Conservation (phyloP, 2,888 invertebrate genomes). For the Gymnosoma rotundatum region DNA sequence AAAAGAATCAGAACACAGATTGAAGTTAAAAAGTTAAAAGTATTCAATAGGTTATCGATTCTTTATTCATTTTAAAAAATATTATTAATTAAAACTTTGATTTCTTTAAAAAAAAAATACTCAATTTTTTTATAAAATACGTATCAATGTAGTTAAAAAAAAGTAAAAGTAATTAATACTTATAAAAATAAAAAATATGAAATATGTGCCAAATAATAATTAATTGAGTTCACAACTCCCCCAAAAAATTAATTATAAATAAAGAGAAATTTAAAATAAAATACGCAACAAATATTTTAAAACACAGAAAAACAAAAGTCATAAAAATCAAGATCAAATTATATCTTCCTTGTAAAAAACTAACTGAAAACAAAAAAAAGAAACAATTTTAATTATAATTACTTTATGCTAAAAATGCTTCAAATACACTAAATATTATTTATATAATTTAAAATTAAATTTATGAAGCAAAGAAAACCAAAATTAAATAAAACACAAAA, state of each 20-base stretch:
- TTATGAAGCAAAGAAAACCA: constrained; percentile 37
- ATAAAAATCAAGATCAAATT: constrained; percentile 69
- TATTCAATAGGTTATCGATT: constrained; percentile 2
- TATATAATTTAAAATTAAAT: constrained; percentile 48
- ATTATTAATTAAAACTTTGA: no score
- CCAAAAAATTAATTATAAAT: constrained; percentile 43
- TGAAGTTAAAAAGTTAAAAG: constrained; percentile 9
- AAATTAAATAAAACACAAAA: constrained; percentile 27
- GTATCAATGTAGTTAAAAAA: constrained; percentile 66
- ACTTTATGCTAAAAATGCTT: constrained; percentile 70
- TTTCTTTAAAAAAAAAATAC: neutral
- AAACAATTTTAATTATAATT: constrained; percentile 36
- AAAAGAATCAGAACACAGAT: neutral
- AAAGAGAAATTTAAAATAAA: constrained; percentile 38
- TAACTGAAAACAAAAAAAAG: neutral
- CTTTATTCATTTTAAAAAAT: neutral
- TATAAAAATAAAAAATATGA: constrained; percentile 42
- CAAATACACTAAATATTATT: constrained; percentile 40
- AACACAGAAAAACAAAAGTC: constrained; percentile 57
- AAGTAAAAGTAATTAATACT: constrained; percentile 23
- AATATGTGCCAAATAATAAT: constrained; percentile 67
- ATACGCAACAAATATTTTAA: constrained; percentile 59
- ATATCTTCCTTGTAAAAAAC: constrained; percentile 72
- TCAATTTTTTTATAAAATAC: constrained; percentile 57
- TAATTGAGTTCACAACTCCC: constrained; percentile 64